Evolutionary conservation across 2,113 vertebrate genomes (phyloP), one percentile per base, ranked within the genome.

Genomic region (Rousettus leschenaultii): DNA sequence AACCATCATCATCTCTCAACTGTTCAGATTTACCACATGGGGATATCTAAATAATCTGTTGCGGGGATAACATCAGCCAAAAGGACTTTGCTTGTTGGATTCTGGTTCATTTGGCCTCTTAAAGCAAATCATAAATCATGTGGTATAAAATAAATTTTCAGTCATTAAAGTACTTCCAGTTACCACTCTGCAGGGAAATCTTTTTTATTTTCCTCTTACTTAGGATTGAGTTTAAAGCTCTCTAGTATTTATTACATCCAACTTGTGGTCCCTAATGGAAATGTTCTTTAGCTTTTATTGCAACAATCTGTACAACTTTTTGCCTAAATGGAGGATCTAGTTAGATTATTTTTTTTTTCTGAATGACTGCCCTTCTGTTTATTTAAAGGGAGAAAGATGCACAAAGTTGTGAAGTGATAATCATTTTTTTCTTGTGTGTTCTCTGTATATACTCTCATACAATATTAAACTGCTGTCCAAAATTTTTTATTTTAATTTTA

Each of bases 181-280:
- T 75, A 89, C 73, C 71, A 85, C 57, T 80, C 65, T 77, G 21
- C 35, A 91, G 51, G 35, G 74, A 77, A 43, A 18, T 74, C 5
- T 68, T 65, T 88, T 59, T 59, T 82, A 28, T 53, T 9, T 33
- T 3, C 4, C 7, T 85, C 79, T 86, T 66, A 55, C 73, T 82
- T 89, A 53, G 92, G 86, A 92, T 61, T 79, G 35, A 28, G 6
- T 15, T 91, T 88, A 77, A 88, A 70, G 18, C 13, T 77, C 19
- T 86, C 48, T 59, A 48, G 21, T 33, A 18, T 82, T 97, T 82
- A 21, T 65, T 86, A 77, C n/a, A 65, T 57, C 48, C 78, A 82
- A 83, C 66, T 95, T 95, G 84, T 92, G 66, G 48, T 92, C 68
- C 43, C 38, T 77, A 71, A 92, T 95, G 88, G 35, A 86, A 92